phyloP scores from a whole-genome alignment of 2,113 vertebrate genomes.

The Vulpes vulpes region DNA sequence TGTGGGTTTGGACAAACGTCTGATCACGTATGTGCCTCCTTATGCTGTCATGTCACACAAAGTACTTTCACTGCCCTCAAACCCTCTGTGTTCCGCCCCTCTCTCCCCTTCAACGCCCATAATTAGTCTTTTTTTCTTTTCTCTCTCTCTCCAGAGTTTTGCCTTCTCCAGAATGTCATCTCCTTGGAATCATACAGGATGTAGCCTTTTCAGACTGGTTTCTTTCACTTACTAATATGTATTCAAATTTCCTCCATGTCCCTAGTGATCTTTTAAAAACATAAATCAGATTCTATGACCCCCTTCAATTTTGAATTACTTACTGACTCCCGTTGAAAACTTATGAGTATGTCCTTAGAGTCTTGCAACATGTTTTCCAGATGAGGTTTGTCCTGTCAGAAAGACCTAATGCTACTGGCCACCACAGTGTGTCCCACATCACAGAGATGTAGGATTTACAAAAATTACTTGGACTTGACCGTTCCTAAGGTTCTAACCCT shows the following conservation, averaged over 20 bases:
- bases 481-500: neutral
- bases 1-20: neutral
- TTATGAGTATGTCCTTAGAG: neutral
- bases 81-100: neutral
- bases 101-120: neutral
- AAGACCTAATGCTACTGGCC: neutral
- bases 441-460: neutral
- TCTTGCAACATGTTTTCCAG: neutral
- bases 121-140: neutral
- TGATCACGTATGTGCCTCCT: accelerated
- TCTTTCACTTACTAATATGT: neutral
- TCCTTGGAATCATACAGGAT: neutral
- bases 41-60: accelerated
- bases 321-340: neutral
- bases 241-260: neutral
- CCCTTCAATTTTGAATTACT: neutral
- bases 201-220: neutral
- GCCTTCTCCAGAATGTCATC: neutral
- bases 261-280: neutral
- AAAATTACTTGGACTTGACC: neutral
- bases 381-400: neutral
- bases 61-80: neutral
- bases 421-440: neutral
- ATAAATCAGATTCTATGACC: neutral
- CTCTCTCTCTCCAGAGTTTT: neutral